Conservation (phyloP, 2,888 invertebrate genomes). For the Eupithecia dodoneata region DNA sequence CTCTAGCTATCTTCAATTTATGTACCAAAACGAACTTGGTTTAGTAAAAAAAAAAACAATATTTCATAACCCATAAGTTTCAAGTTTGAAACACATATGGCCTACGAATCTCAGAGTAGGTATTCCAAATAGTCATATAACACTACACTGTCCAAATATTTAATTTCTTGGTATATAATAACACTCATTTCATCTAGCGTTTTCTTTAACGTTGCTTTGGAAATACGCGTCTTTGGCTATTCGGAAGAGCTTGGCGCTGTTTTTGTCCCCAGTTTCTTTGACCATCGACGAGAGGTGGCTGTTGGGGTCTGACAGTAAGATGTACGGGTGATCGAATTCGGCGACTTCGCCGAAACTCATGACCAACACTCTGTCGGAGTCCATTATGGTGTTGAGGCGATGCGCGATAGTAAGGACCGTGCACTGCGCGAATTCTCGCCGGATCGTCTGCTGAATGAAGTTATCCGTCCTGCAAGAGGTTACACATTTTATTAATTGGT, state of each 20-base stretch:
- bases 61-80: not conserved
- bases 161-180: not conserved
- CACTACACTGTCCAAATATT: not conserved
- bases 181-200: conserved; percentile 53
- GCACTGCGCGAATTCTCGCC: conserved; percentile 90
- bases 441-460: conserved; percentile 92
- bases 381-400: conserved; percentile 95
- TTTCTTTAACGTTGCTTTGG: conserved; percentile 66
- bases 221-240: conserved; percentile 78
- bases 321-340: conserved; percentile 88
- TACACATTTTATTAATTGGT: not conserved
- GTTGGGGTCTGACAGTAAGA: conserved; percentile 78
- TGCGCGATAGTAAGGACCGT: conserved; percentile 97
- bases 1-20: not conserved
- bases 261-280: conserved; percentile 84
- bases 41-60: not conserved
- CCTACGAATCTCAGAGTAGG: not conserved
- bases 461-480: conserved; percentile 86
- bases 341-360: conserved; percentile 84
- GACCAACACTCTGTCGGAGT: conserved; percentile 91
- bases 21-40: not conserved
- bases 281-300: conserved; percentile 84
- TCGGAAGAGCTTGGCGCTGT: conserved; percentile 73
- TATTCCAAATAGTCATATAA: not conserved
- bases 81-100: not conserved